Evolutionary conservation across 2,888 invertebrate species (phyloP), one percentile per base, ranked within the genome.

Genomic region (Tricholauxania praeusta): DNA sequence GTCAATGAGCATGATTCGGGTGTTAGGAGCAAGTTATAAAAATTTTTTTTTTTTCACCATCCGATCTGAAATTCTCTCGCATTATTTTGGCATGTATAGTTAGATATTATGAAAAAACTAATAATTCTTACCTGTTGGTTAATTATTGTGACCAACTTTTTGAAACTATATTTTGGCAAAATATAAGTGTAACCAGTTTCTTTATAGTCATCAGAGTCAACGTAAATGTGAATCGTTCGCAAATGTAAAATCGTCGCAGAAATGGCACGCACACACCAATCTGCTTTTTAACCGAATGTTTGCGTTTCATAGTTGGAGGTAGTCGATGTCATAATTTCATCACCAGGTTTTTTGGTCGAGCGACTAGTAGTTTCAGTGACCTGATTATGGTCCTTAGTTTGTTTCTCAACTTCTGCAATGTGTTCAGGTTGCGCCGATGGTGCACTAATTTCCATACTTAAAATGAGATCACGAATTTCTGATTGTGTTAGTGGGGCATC

Each of bases 341-440:
- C 99, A 17, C 99, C 99, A 83, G 99, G 99, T 86, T 99, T 99
- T 89, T 99, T 99, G 66, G 99, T 99, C 0, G 99, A 99, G 75
- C 97, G 90, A 0, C 99, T 99, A 0, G 99, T 99, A 3, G 99
- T 99, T 0, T 99, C 99, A 0, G 99, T 99, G 57, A 99, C 90
- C 87, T 99, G 99, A 22, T 95, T 95, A 88, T 99, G 99, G 85
- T 99, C 99, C 87, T 99, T 99, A 63, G 99, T 99, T 89, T 99
- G 99, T 86, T 99, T 99, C 88, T 99, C 99, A 79, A 99, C 99
- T 89, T 99, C 99, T 3, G 99, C 99, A 81, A 99, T 99, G 88
- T 99, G 99, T 86, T 99, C 99, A 60, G 99, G 91, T 84, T 99
- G 99, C 0, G 98, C 98, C 0, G 98, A 99, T 0, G 99, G 99